Evolutionary conservation across 37 sponge, comb jelly and placozoan genomes (phyloP), one percentile per base, ranked within the genome.

Genomic region (Amphimedon queenslandica): DNA sequence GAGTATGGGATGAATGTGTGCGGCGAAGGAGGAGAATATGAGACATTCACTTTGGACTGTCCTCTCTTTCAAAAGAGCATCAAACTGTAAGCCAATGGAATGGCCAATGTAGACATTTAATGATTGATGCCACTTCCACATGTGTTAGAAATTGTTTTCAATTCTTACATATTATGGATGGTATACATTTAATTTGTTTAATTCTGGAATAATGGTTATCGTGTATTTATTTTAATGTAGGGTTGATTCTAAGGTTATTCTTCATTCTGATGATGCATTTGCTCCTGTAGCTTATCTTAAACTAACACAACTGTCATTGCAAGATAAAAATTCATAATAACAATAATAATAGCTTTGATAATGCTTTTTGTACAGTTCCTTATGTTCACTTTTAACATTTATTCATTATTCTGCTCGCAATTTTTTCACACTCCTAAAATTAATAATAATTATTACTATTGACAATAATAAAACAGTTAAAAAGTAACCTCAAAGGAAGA

Each of bases 11-110:
- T 95, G 47, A 88, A 93, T 58, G 81, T 99, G n/a, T 95, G 99
- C 77, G 99, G 99, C 6, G 99, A 99, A 70, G 99, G 99, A 33
- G 99, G 99, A 40, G 99, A 99, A 64, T 99, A 95, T 57, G 99
- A 99, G 71, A 93, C 94, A 27, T 82, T 93, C 64, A 91, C 92
- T 11, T 56, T 92, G 70, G 93, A 99, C 82, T 95, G 94, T 55
- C 99, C 99, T 18, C 89, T 99, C 47, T 99, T 93, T 76, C 66
- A 76, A 32, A 84, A 88, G 64, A 18, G 38, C 0, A 81, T 99
- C 34, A 65, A 79, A 18, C 40, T 99, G 94, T 93, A 60, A 71
- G 88, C 37, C 32, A 55, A n/a, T 0, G 16, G 39, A 68, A 38
- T 43, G 35, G 34, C 30, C n/a, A 37, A 0, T 37, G 11, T 47